Base-by-base conservation (phyloP, 2,888 invertebrate species). In the Smittia sp. region DNA sequence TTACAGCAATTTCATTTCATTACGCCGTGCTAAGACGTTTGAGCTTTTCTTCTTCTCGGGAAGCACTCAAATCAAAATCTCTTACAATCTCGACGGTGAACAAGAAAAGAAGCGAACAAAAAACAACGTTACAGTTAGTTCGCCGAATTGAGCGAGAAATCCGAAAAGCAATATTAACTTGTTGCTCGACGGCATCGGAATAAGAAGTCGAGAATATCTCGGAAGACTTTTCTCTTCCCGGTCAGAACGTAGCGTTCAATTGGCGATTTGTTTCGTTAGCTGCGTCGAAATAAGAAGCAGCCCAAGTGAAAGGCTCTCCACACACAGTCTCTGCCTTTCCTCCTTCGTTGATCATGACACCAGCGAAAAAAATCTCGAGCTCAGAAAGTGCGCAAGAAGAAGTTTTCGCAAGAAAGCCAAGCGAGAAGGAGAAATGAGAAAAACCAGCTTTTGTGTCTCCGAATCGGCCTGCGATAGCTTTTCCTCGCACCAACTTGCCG, bases 371-470 rank as follows among this genome's bases (percentile, higher is more conserved):
- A 67, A 67, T 46, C 46, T 46, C 38, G 38, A 38, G 3, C 13
- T 7, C 18, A 6, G 22, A 67, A 13, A 38, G 13, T 22, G 67
- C 22, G 46, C 15, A 67, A 67, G 18, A 39, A 39, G 67, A 38
- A 38, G 6, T 38, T 38, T 9, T 38, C 11, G 6, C 38, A 38
- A 6, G 38, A 38, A 39, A 67, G 24, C n/a, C n/a, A n/a, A 9
- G 32, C 11, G 15, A n/a, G 22, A 46, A 68, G 24, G 25, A 46
- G n/a, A 54, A 20, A 68, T 68, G 46, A 25, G 52, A 69, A 46
- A 69, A 69, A 69, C 69, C 41, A 24, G 69, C 41, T 68, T 66
- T 68, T 69, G 69, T 69, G 69, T 38, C 66, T 69, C 54, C 27
- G 68, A 46, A 27, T 13, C 22, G 41, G 20, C 32, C 46, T 68